Evolutionary conservation across 2,888 invertebrate genomes (phyloP).

Genomic region (Caprella mutica): DNA sequence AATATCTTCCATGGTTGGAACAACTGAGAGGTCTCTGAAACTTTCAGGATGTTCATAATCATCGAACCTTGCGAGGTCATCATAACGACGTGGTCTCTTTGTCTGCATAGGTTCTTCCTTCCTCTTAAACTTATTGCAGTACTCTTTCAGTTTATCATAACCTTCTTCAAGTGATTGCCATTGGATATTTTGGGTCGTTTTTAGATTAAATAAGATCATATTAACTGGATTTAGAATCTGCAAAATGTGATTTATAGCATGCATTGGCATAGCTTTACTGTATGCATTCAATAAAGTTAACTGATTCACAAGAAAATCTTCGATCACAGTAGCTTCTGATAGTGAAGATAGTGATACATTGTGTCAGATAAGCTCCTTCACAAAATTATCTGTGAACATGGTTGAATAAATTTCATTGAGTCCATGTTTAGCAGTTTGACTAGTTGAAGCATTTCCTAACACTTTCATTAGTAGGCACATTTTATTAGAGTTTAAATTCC

Average conservation of each 20-base stretch:
- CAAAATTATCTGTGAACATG: slow-evolving; percentile 10
- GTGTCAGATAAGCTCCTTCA: slow-evolving; percentile 8
- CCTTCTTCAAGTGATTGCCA: background rate
- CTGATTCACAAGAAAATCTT: slow-evolving; percentile 2
- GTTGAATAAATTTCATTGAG: slow-evolving; percentile 13
- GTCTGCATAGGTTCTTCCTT: too few relatives aligned
- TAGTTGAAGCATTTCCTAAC: background rate
- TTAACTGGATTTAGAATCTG: background rate
- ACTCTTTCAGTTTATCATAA: background rate
- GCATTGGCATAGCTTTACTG: background rate
- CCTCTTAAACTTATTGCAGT: background rate
- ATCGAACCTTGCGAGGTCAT: background rate
- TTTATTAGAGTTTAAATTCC: too few relatives aligned
- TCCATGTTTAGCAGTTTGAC: slow-evolving; percentile 9
- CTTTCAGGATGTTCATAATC: slow-evolving; percentile 41
- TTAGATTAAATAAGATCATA: too few relatives aligned
- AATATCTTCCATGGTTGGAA: slow-evolving; percentile 40
- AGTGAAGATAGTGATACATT: too few relatives aligned
- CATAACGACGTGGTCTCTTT: background rate
- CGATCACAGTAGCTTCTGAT: background rate
- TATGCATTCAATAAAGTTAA: slow-evolving; percentile 8
- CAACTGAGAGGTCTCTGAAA: slow-evolving; percentile 40
- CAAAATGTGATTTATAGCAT: slow-evolving; percentile 9
- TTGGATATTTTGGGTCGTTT: too few relatives aligned
- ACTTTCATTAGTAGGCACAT: slow-evolving; percentile 11